Base-by-base conservation (phyloP, 2,797 vertebrate species). In the Oreortyx pictus region DNA sequence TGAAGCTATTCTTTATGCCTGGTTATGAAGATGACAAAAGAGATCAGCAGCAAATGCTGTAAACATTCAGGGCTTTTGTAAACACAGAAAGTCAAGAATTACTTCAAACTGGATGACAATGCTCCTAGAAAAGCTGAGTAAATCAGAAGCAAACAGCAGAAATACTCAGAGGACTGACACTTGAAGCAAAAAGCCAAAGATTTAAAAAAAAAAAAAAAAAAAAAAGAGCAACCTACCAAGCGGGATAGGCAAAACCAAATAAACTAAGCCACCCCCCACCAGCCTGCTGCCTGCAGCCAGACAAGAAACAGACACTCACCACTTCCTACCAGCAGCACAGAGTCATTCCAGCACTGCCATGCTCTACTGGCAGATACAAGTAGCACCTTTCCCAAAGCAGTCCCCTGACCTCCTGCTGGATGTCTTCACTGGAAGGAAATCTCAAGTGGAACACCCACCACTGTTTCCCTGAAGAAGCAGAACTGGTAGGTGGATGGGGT, bases 321-420 rank as follows among this genome's bases (percentile, higher is more conserved):
- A 47, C 64, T 79, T 77, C 86, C 86, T 7, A 79, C 9, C 35
- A 59, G 88, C 44, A 84, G 64, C 41, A 27, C 59, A 33, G 7
- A 76, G 46, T 64, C 49, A 78, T 44, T 67, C 22, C 52, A 62
- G 65, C 86, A 59, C 49, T 41, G 41, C 80, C 67, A 46, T 0
- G 2, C 60, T 57, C 61, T 0, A 64, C 2, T 1, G 56, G 84
- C 39, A 33, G 24, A 33, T 3, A 0, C 1, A 47, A 59, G 8
- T 5, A 71, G 46, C 1, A 12, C 6, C 3, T 23, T 57, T 37
- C 43, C 37, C 77, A 75, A 67, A 72, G 33, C 35, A 76, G 49
- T 4, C 25, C 47, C 31, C 18, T 41, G 13, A 60, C 13, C 7
- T 77, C 29, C 37, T 50, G 24, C 0, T 24, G 11, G 1, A 23